phyloP scores from a whole-genome alignment of 2,797 vertebrate genomes.

The Crocidura indochinensis region DNA sequence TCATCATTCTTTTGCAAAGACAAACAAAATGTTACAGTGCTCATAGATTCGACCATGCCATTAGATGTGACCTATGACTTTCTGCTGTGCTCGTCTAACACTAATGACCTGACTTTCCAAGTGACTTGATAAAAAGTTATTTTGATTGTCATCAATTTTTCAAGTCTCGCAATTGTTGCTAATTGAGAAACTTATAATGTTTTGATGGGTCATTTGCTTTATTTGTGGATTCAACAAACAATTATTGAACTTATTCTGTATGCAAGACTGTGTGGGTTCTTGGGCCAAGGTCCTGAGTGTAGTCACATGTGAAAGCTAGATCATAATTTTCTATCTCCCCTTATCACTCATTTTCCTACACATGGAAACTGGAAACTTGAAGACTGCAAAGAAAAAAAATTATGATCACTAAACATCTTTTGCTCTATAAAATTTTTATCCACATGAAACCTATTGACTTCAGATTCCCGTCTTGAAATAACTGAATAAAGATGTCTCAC shows the following conservation, averaged over 20 bases:
- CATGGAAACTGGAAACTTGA: background rate
- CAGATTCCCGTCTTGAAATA: background rate
- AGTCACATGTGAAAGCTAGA: background rate
- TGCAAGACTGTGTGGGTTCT: background rate
- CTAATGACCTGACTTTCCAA: background rate
- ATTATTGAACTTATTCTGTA: background rate
- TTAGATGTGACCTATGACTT: background rate
- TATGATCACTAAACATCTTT: no score
- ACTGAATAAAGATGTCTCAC: background rate
- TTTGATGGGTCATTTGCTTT: background rate
- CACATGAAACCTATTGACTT: background rate
- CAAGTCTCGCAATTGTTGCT: background rate
- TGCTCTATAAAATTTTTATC: background rate
- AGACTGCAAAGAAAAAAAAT: background rate
- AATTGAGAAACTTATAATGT: background rate
- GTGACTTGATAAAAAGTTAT: background rate
- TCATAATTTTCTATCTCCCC: background rate
- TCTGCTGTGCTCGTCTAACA: background rate
- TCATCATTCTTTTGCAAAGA: constrained; percentile 41
- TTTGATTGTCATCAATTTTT: constrained; percentile 23
- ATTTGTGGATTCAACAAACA: background rate
- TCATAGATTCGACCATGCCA: background rate
- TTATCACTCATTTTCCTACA: background rate
- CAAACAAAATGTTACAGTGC: background rate
- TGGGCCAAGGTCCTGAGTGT: background rate